Evolutionary conservation across 2,797 vertebrate species (phyloP), one percentile per base, ranked within the genome.

Genomic region (Alfaro cultratus): DNA sequence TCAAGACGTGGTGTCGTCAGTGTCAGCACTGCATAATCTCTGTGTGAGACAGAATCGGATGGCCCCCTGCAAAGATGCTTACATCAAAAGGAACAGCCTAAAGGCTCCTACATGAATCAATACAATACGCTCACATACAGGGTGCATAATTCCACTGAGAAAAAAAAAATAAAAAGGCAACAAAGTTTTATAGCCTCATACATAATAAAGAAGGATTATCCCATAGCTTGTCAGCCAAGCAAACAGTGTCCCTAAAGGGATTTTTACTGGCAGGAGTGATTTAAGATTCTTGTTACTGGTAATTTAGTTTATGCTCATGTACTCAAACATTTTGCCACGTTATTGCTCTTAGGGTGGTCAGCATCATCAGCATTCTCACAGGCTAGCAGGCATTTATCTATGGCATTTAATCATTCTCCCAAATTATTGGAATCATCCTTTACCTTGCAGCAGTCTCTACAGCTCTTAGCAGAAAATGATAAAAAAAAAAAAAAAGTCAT

Each of bases 311-410:
- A 77, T 82, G 81, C 73, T 80, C 43, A 74, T 80, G 80, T 68
- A 74, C 80, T 86, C 31, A 78, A 89, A 86, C 88, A 80, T 85
- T 83, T 86, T 80, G 78, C 75, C 78, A 86, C 78, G 82, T 53
- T 85, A 79, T 76, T 83, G 80, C 76, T 31, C 84, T 73, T 75
- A 68, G 62, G 89, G 80, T 85, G 81, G 85, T 75, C 74, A 53
- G 41, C 77, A 74, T 85, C 77, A 47, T 75, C 47, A 49, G 73
- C 76, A 73, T 85, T 74, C 31, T 83, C 68, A 45, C 36, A 80
- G 79, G 21, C 73, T 62, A 74, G 72, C 46, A 77, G 76, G 31
- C 15, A 1, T 81, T 82, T 79, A 68, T 83, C 4, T 46, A 0
- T 67, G 67, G 57, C 13, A 70, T 53, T 75, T 77, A 72, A 64